Evolutionary conservation across 1,140 invertebrate species (phyloP).

Genomic region (Heliconius hewitsoni): DNA sequence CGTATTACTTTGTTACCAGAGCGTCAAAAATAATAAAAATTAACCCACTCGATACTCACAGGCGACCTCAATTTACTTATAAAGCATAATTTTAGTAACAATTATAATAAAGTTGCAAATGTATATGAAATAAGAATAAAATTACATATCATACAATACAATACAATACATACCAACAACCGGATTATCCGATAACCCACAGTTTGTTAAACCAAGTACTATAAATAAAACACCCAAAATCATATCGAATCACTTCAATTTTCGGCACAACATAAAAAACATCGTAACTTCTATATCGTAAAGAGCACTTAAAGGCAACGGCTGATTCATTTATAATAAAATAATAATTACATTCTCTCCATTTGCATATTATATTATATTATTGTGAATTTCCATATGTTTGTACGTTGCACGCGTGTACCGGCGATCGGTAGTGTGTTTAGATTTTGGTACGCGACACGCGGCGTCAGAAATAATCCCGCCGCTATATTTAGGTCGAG

Average conservation of each 20-base stretch:
- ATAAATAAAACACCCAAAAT: constrained; percentile 44
- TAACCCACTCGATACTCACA: no score
- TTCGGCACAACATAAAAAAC: constrained; percentile 13
- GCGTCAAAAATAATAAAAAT: no score
- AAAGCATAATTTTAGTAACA: no score
- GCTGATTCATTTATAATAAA: constrained; percentile 45
- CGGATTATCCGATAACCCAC: constrained; percentile 39
- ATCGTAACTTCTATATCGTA: neutral
- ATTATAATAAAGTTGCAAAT: neutral
- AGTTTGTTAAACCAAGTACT: constrained; percentile 37
- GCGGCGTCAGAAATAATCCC: constrained; percentile 71
- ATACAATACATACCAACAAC: constrained; percentile 51
- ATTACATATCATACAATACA: no score
- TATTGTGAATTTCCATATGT: no score
- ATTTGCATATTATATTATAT: constrained; percentile 44
- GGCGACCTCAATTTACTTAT: no score
- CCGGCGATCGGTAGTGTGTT: constrained; percentile 62
- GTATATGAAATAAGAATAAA: neutral
- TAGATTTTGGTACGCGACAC: constrained; percentile 69
- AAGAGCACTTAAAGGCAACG: constrained; percentile 10
- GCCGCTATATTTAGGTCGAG: constrained; percentile 70
- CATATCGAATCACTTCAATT: constrained; percentile 25
- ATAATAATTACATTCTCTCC: neutral
- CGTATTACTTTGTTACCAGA: no score
- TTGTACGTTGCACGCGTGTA: constrained; percentile 52